Base-by-base conservation (phyloP, 2,113 vertebrate species). In the Campylomormyrus numenius region DNA sequence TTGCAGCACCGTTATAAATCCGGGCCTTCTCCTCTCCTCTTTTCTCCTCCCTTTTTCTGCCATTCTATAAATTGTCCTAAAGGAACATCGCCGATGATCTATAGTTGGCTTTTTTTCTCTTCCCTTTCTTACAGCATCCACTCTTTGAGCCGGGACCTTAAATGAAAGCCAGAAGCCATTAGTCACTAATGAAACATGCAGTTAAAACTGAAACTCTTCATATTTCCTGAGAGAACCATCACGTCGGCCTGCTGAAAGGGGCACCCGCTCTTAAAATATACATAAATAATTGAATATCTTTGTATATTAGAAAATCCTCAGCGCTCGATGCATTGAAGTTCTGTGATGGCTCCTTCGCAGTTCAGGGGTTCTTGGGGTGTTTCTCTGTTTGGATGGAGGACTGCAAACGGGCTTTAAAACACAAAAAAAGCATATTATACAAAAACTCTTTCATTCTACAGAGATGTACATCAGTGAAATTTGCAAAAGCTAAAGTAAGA, bases 1-100 rank as follows among this genome's bases (percentile, higher is more conserved):
- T 91, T 87, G 84, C 91, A 90, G 88, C 91, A 62, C 90, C 66
- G 89, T 93, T 93, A 92, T 91, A 93, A 92, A 92, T 93, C 89
- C 88, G 66, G 91, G 93, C 88, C 58, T 91, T 93, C 50, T 39
- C 42, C 58, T 46, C 84, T 24, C 50, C 58, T 31, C 84, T 15
- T 35, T 31, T 52, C 80, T 56, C 31, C 52, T 85, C 45, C 31
- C 27, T 89, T 77, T 90, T 7, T 85, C 88, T 89, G 92, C 92
- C n/a, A 91, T 90, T 56, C 66, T 91, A 48, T 88, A 90, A 91
- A 91, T 83, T 90, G 53, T 91, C 91, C 85, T 93, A 90, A 89
- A 91, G 92, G 90, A 90, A 90, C 93, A 86, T 91, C 53, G 85
- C 88, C 88, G 92, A 74, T 94, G 90, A 74, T 92, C 49, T 91